A percentile compares a stretch with the other conserved stretches of the same genome.
Conservation (phyloP, 1,140 invertebrate genomes). For the Berghia stephanieae region DNA sequence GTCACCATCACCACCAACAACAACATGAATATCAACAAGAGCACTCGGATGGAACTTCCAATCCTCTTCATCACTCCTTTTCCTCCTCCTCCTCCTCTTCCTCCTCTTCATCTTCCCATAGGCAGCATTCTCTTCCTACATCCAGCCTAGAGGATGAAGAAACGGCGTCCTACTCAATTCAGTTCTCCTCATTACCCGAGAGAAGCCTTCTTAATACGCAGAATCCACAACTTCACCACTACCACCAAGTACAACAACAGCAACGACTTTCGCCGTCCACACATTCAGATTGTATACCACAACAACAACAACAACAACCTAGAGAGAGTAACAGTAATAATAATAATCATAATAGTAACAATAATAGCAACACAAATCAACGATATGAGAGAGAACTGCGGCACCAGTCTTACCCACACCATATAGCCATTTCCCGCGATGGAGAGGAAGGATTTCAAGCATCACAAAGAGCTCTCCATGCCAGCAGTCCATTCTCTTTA, state of each 20-base stretch:
- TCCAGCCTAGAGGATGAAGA: too few relatives aligned
- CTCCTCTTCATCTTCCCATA: too few relatives aligned
- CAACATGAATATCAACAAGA: neutral
- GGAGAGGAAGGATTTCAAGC: conserved; percentile 75
- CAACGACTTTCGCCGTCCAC: neutral
- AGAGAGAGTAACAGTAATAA: neutral
- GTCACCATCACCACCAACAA: neutral
- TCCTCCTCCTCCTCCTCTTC: too few relatives aligned
- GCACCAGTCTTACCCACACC: conserved; percentile 68
- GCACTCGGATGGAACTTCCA: too few relatives aligned
- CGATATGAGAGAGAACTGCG: neutral
- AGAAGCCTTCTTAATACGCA: too few relatives aligned
- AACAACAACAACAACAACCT: too few relatives aligned
- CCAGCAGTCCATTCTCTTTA: too few relatives aligned
- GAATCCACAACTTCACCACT: too few relatives aligned
- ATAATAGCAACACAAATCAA: neutral
- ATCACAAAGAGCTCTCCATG: conserved; percentile 71
- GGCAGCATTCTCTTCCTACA: too few relatives aligned
- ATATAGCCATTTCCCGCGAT: conserved; percentile 74
- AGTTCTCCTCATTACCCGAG: too few relatives aligned
- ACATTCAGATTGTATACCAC: neutral
- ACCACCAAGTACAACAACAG: neutral
- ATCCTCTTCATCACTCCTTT: too few relatives aligned
- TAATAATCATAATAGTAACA: neutral
- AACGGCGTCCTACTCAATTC: too few relatives aligned